phyloP scores from a whole-genome alignment of 2,797 vertebrate genomes.

The Scolopax bukidnonensis region DNA sequence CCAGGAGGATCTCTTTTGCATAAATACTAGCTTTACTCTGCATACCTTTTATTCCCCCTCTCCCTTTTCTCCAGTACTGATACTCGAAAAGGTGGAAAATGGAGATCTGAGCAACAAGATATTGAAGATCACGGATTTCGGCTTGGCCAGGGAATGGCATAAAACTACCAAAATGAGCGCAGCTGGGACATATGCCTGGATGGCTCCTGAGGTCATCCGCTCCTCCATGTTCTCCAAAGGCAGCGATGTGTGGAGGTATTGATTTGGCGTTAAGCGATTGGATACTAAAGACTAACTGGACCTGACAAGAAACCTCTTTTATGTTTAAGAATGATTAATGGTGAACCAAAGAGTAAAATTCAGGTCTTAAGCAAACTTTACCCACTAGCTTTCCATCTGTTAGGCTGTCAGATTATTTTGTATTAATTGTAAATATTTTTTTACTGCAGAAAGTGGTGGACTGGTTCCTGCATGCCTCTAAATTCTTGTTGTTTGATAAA shows the following conservation, averaged over 20 bases:
- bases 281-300: background rate
- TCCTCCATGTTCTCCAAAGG: constrained; percentile 98
- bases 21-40: constrained; percentile 35
- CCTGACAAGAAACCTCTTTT: background rate
- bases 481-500: background rate
- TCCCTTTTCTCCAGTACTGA: constrained; percentile 83
- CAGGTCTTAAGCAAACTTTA: background rate
- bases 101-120: constrained; percentile 95
- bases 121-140: constrained; percentile 99
- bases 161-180: constrained; percentile 98
- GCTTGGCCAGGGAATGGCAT: constrained; percentile 96
- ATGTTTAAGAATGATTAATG: background rate
- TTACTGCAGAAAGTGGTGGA: background rate
- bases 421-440: background rate
- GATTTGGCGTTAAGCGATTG: background rate
- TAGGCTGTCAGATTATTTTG: background rate
- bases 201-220: constrained; percentile 97
- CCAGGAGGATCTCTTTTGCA: background rate
- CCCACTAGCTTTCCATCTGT: background rate
- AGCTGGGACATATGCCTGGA: constrained; percentile 97
- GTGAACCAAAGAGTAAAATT: background rate
- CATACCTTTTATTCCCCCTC: constrained; percentile 21
- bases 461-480: background rate
- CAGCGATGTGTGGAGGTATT: constrained; percentile 97
- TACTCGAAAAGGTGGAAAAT: constrained; percentile 93